phyloP scores from a whole-genome alignment of 2,113 vertebrate species.

The Eulemur rufifrons region DNA sequence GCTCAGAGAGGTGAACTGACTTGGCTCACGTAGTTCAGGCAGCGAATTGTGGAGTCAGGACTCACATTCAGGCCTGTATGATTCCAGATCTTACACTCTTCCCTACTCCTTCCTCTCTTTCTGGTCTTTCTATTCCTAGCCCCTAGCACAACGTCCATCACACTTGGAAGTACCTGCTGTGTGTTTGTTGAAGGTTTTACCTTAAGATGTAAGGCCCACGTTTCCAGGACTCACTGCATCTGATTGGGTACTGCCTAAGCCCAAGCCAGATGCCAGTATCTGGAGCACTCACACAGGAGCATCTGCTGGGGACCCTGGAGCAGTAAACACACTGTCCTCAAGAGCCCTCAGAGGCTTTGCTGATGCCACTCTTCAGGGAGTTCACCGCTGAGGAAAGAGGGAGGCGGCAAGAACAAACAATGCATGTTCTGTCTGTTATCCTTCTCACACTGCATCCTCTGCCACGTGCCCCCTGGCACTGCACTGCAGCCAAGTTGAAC shows the following conservation, averaged over 20 bases:
- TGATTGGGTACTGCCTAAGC: too few species aligned
- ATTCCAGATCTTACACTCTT: background rate
- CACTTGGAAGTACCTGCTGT: fast-evolving
- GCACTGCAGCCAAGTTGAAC: fast-evolving
- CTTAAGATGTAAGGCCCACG: background rate
- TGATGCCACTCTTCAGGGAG: background rate
- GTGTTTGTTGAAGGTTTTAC: background rate
- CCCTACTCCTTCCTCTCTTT: background rate
- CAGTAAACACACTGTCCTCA: background rate
- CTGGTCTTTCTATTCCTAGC: background rate
- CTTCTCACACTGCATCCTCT: background rate
- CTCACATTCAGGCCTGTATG: background rate
- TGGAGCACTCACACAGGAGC: background rate
- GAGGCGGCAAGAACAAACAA: background rate
- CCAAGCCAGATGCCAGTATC: background rate
- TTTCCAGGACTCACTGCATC: background rate
- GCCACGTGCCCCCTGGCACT: fast-evolving
- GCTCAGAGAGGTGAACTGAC: background rate
- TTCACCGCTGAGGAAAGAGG: background rate
- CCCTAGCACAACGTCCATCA: background rate
- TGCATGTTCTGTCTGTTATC: fast-evolving
- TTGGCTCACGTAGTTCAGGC: background rate
- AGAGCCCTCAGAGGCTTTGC: background rate
- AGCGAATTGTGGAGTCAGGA: background rate
- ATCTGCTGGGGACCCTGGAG: background rate